Evolutionary conservation across 2,113 vertebrate genomes (phyloP).

Genomic region (Tichodroma muraria): DNA sequence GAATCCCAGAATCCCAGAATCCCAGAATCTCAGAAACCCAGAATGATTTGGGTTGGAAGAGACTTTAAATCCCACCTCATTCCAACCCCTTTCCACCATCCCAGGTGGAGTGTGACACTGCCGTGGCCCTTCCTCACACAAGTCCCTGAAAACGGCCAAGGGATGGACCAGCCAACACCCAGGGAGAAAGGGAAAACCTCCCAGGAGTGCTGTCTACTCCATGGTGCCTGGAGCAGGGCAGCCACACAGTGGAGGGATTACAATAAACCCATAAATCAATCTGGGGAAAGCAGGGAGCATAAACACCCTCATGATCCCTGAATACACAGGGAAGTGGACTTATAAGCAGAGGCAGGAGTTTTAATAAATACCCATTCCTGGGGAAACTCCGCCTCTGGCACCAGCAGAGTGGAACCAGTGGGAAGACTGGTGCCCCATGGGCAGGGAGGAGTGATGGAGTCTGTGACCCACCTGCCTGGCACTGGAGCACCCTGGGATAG

Average conservation of each 20-base stretch:
- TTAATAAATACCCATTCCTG: not conserved
- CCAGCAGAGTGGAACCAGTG: not conserved
- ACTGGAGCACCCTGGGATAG: not conserved
- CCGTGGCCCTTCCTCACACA: not conserved
- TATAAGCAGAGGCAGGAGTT: not conserved
- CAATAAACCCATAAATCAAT: not conserved
- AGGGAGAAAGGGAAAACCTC: not conserved
- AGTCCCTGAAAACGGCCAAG: not conserved
- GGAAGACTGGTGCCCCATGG: too few relatives aligned
- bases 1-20: not conserved
- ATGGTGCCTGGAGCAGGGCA: fast-evolving
- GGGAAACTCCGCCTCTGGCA: not conserved
- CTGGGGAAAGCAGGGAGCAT: not conserved
- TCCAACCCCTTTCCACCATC: not conserved
- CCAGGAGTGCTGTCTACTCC: not conserved
- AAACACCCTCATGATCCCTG: not conserved
- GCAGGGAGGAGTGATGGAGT: not conserved
- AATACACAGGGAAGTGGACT: not conserved
- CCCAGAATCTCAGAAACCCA: not conserved
- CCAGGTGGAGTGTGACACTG: not conserved
- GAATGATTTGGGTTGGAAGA: not conserved
- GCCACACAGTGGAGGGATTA: not conserved
- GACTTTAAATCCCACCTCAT: not conserved
- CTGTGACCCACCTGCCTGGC: not conserved
- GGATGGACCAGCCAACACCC: not conserved